A percentile compares a stretch with the other conserved stretches of the same genome.
phyloP scores from a whole-genome alignment of 2,113 vertebrate genomes.

The Onychostoma macrolepis region DNA sequence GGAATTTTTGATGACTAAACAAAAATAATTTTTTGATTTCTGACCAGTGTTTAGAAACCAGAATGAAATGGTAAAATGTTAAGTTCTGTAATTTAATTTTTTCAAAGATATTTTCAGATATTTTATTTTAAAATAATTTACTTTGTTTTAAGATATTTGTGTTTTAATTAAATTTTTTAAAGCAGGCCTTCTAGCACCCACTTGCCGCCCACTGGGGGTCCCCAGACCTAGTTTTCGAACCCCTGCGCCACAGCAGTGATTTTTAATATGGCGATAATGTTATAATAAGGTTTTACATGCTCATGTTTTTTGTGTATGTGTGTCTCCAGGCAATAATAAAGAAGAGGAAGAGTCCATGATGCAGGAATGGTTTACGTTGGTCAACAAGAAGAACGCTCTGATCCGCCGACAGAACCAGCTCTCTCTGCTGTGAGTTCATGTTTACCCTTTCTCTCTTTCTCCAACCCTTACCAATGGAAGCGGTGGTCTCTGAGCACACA shows the following conservation, averaged over 20 bases:
- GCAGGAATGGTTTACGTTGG: conserved; percentile 99
- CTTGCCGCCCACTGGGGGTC: too few species aligned
- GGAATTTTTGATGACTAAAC: not conserved
- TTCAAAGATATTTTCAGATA: not conserved
- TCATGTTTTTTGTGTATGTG: too few species aligned
- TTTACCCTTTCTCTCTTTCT: not conserved
- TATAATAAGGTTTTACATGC: too few species aligned
- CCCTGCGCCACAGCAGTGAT: too few species aligned
- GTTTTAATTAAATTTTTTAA: not conserved
- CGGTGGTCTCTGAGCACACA: conserved; percentile 9
- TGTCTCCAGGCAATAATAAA: conserved; percentile 87
- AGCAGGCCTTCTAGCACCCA: too few species aligned
- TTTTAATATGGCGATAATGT: too few species aligned
- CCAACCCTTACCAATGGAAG: not conserved
- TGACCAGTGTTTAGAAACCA: not conserved
- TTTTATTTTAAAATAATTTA: not conserved
- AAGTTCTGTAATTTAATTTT: not conserved
- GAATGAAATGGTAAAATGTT: not conserved
- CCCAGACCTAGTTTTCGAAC: too few species aligned
- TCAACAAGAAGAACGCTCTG: conserved; percentile 99
- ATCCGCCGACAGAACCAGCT: conserved; percentile 99
- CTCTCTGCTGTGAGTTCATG: conserved; percentile 89
- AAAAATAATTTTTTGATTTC: not conserved
- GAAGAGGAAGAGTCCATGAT: conserved; percentile 99
- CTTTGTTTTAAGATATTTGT: not conserved